Base-by-base conservation (phyloP, 2,113 vertebrate genomes). In the Mohoua ochrocephala region DNA sequence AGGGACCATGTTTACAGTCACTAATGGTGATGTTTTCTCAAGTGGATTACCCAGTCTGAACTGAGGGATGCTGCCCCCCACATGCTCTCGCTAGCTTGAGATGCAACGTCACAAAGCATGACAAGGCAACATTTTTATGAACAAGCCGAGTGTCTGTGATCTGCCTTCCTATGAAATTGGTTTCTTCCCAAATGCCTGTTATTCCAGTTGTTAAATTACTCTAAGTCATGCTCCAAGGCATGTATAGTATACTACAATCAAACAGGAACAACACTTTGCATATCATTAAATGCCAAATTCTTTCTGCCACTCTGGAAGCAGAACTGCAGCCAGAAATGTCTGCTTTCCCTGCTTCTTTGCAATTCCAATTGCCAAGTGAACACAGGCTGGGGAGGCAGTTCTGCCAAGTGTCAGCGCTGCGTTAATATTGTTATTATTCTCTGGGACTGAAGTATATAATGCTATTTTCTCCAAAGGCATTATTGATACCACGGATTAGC, bases 151-250 rank as follows among this genome's bases (percentile, higher is more conserved):
- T 95, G 95, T 84, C 95, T 98, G 86, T 96, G 97, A 97, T 97
- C 96, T 97, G 95, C 71, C 94, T 96, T 97, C 93, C 3, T 97
- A 96, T 97, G 96, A 98, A 98, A 98, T 97, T 97, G 97, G 95
- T 97, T 98, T 97, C 97, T 97, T 98, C 97, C 97, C 97, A 97
- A 97, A 98, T 84, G 97, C 96, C 98, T 98, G 97, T 98, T 98
- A 97, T 98, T 97, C 97, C 97, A 96, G 97, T 98, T 98, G 97
- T 98, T 98, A 98, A 98, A 98, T 98, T 98, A 98, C 97, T 98
- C 97, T 91, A 95, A 68, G 96, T 97, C 98, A 98, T 97, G 97
- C 98, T 98, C 94, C 97, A 98, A 98, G 97, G 97, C 96, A 97
- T 97, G 93, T 97, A 96, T 89, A 97, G 96, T 97, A 96, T 92